A percentile compares a stretch with the other conserved stretches of the same genome.
Evolutionary conservation across 2,888 invertebrate genomes (phyloP).

Genomic region (Dryocosmus kuriphilus): DNA sequence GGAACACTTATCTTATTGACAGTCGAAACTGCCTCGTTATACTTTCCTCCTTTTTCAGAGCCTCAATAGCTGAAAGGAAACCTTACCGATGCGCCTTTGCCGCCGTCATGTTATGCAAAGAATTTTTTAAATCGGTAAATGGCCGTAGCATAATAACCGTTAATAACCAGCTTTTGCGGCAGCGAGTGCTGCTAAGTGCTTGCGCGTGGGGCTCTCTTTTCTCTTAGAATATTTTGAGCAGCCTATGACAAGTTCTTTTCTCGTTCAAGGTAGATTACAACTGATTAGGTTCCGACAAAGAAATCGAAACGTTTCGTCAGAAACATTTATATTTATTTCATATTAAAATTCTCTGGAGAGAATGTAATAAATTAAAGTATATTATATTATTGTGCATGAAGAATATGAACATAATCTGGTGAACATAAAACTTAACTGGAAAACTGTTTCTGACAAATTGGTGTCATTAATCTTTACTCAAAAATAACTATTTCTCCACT

Average conservation of each 20-base stretch:
- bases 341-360: background rate
- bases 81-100: slow-evolving; percentile 10
- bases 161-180: slow-evolving; percentile 67
- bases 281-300: background rate
- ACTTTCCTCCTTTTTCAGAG: slow-evolving; percentile 2
- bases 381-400: too few species aligned
- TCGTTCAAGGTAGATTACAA: background rate
- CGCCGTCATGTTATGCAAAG: slow-evolving; percentile 27
- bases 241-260: slow-evolving; percentile 57
- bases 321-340: slow-evolving; percentile 10
- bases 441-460: background rate
- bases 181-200: slow-evolving; percentile 65
- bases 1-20: slow-evolving; percentile 34
- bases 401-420: background rate
- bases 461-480: background rate
- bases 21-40: slow-evolving; percentile 19
- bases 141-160: slow-evolving; percentile 69
- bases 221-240: slow-evolving; percentile 34
- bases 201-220: slow-evolving; percentile 65
- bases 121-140: slow-evolving; percentile 47
- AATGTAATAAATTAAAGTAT: background rate
- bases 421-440: background rate
- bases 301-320: too few species aligned
- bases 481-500: slow-evolving; percentile 15
- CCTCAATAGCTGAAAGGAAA: slow-evolving; percentile 28